Evolutionary conservation across 2,113 vertebrate species (phyloP), one percentile per base, ranked within the genome.

Genomic region (Daboia siamensis): DNA sequence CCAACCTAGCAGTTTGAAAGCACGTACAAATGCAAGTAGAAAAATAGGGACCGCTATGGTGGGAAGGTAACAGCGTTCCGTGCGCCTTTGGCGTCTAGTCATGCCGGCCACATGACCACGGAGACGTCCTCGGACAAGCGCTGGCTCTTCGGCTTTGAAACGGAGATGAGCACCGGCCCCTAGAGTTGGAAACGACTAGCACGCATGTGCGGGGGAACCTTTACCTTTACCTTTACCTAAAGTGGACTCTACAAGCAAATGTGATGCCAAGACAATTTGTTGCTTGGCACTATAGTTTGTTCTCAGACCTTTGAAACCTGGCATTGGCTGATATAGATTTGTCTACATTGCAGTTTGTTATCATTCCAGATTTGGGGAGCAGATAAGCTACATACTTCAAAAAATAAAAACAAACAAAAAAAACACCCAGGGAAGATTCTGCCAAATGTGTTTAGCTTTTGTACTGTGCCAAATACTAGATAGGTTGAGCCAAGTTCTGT

Each of bases 381-480:
- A 13, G 92, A 74, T 61, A 91, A 93, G 89, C 0, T 54, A 61
- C 91, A 85, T 64, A 44, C 0, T 54, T 93, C 89, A 90, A 21
- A 52, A 52, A 95, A 86, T 0, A 51, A 9, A 51, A 9, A 51
- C 48, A 51, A 51, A 48, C 48, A 24, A 89, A 56, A 56, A 94
- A 9, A 90, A 93, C n/a, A 92, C 3, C 13, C 55, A 39, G 74
- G 17, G 33, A 91, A 93, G 94, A 90, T 3, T 29, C 90, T 64
- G 20, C 29, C 87, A 85, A 86, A 55, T 7, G 11, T 51, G 20
- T 33, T 89, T 91, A n/a, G 33, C 74, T 44, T 91, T 11, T 86
- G 24, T 13, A 29, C 26, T 23, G 51, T 86, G 90, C 93, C 74
- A 74, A 64, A 74, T 51, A 15, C 46, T 89, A 23, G 74, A 8